Percentiles rank a stretch among this genome's conserved stretches.
These are phyloP conservation scores for Thecocarcelia acutangulata DNA, from an alignment of 2,888 invertebrate genomes.

Conservation along the genomic window DNA sequence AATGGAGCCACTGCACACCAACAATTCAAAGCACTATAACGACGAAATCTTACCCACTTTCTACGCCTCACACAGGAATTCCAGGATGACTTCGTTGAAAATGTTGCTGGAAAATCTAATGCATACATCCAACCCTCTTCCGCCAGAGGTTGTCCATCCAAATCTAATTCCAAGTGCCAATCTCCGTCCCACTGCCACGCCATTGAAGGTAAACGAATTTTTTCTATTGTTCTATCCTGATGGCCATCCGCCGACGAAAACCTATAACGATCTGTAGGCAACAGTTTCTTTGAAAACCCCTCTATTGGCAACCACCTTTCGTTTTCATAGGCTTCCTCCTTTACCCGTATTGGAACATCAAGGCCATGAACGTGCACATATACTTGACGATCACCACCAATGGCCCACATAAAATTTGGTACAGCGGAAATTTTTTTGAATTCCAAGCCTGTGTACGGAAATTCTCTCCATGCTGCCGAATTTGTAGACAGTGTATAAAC, in stretches of 20 bases:
- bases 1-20: constrained; percentile 96
- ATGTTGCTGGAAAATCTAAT: constrained; percentile 93
- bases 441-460: constrained; percentile 91
- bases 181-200: constrained; percentile 99
- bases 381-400: constrained; percentile 95
- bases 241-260: constrained; percentile 93
- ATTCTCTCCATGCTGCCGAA: constrained; percentile 92
- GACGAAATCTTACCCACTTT: constrained; percentile 93
- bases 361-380: constrained; percentile 94
- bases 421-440: constrained; percentile 94
- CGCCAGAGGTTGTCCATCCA: constrained; percentile 93
- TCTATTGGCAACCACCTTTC: constrained; percentile 96
- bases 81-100: constrained; percentile 91
- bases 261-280: constrained; percentile 93
- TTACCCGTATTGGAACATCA: constrained; percentile 94
- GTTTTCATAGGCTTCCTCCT: constrained; percentile 95
- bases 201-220: constrained; percentile 93
- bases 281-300: constrained; percentile 90
- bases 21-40: constrained; percentile 93
- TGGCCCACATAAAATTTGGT: constrained; percentile 94
- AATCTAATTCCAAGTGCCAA: constrained; percentile 92
- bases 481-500: constrained; percentile 92
- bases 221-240: constrained; percentile 88
- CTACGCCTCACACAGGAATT: constrained; percentile 93
- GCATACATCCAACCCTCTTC: constrained; percentile 97